Evolutionary conservation across 2,888 invertebrate species (phyloP).

Genomic region (Mellilla xanthometata): DNA sequence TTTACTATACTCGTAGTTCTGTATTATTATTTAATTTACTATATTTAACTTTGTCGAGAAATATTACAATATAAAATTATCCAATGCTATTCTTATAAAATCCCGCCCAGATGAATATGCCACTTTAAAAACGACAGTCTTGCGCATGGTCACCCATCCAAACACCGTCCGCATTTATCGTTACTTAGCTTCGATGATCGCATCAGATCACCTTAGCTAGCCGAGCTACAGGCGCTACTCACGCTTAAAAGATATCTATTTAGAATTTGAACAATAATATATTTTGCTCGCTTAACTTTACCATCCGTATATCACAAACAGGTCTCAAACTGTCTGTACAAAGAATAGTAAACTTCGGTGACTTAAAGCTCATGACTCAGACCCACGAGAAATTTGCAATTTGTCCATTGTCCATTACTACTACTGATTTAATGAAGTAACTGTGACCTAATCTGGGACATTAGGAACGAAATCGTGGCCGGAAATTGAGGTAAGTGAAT

Average conservation of each 20-base stretch:
- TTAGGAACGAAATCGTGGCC: slow-evolving; percentile 28
- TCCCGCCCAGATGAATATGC: too few relatives aligned
- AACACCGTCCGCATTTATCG: too few relatives aligned
- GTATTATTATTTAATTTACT: not conserved
- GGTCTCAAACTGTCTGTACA: slow-evolving; percentile 15
- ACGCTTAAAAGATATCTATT: too few relatives aligned
- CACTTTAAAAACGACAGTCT: too few relatives aligned
- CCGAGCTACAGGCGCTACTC: too few relatives aligned
- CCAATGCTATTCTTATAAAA: too few relatives aligned
- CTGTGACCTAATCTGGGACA: slow-evolving; percentile 6
- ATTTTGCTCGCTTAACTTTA: not conserved
- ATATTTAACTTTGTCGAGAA: too few relatives aligned
- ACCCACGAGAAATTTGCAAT: slow-evolving; percentile 29
- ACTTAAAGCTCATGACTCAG: slow-evolving; percentile 35
- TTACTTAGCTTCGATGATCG: too few relatives aligned
- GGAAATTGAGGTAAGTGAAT: slow-evolving; percentile 32
- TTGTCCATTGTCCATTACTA: slow-evolving; percentile 21
- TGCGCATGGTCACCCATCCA: too few relatives aligned
- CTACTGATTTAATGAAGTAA: slow-evolving; percentile 3
- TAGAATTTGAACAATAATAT: too few relatives aligned
- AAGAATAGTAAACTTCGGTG: slow-evolving; percentile 36
- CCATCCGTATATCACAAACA: slow-evolving; percentile 27
- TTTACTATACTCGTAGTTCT: not conserved
- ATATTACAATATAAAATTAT: too few relatives aligned
- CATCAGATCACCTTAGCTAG: too few relatives aligned